Evolutionary conservation across 2,797 vertebrate species (phyloP).

Genomic region (Gallinago nigripennis): DNA sequence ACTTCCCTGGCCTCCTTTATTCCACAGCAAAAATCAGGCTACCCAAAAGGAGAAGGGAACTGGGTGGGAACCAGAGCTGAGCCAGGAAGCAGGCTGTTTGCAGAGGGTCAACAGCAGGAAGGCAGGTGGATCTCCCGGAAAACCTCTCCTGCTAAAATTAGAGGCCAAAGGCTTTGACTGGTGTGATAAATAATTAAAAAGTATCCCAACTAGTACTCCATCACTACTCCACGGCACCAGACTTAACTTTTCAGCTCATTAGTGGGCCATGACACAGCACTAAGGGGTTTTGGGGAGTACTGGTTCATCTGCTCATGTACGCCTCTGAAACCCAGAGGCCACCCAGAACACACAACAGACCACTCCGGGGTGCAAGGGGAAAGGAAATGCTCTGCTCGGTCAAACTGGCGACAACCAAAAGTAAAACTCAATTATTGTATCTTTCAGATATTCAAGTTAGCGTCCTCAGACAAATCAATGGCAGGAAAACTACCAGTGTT

Average conservation of each 20-base stretch:
- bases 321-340: not conserved
- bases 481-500: not conserved
- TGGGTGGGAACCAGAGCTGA: not conserved
- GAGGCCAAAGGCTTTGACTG: not conserved
- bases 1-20: not conserved
- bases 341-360: not conserved
- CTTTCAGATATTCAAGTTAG: not conserved
- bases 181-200: not conserved
- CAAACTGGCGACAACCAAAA: not conserved
- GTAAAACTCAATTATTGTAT: not conserved
- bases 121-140: not conserved
- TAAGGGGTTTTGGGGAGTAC: not conserved
- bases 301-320: not conserved
- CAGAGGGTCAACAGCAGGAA: not conserved
- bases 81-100: not conserved
- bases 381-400: not conserved
- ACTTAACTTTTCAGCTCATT: not conserved
- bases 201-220: not conserved
- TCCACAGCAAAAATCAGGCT: not conserved
- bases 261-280: not conserved
- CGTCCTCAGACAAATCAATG: not conserved
- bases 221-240: not conserved
- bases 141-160: not conserved
- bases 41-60: not conserved
- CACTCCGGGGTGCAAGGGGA: not conserved